phyloP scores from a whole-genome alignment of 2,797 vertebrate species.

The Aselliscus stoliczkanus region DNA sequence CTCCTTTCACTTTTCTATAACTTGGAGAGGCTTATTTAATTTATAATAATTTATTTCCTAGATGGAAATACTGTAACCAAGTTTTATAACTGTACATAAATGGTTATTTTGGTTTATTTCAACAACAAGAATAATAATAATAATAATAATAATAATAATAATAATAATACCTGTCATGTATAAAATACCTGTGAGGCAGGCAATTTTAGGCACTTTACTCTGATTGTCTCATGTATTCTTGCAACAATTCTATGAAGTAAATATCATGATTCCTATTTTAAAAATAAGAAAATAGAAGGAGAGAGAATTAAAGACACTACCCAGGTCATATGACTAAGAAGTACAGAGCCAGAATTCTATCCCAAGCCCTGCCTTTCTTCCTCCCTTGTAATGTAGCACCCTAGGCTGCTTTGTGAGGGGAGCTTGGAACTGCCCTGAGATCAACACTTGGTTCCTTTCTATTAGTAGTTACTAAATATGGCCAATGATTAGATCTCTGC shows the following conservation, averaged over 20 bases:
- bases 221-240: background rate
- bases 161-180: background rate
- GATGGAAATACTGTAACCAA: background rate
- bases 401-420: background rate
- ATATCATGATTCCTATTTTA: background rate
- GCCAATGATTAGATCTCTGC: background rate
- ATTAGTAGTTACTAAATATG: background rate
- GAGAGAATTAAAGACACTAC: background rate
- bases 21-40: background rate
- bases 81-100: background rate
- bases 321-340: background rate
- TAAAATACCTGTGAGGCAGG: background rate
- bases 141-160: background rate
- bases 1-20: background rate
- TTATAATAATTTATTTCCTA: background rate
- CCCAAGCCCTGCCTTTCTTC: background rate
- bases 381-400: too few species aligned
- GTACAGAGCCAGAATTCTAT: background rate
- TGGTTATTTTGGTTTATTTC: background rate
- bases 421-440: background rate
- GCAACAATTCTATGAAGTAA: background rate
- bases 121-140: background rate
- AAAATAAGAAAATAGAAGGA: background rate
- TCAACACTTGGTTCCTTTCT: background rate
- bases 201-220: background rate